A percentile compares a stretch with the other conserved stretches of the same genome.
Evolutionary conservation across 2,113 vertebrate genomes (phyloP).

Genomic region (Neopipo cinnamomea): DNA sequence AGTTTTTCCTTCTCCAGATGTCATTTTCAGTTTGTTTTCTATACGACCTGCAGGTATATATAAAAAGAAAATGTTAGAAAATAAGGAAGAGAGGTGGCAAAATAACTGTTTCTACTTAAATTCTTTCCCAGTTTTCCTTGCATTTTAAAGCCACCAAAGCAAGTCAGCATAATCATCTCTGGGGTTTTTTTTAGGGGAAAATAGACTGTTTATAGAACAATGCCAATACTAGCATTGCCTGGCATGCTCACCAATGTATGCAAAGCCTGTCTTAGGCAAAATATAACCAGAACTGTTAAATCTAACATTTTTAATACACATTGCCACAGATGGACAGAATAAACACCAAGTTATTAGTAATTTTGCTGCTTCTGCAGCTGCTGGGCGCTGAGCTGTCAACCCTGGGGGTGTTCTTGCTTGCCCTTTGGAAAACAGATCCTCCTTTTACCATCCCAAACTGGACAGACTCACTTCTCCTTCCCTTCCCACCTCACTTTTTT

Average conservation of each 20-base stretch:
- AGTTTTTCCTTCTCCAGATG: not conserved
- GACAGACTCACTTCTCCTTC: not conserved
- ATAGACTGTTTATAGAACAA: not conserved
- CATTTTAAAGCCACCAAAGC: not conserved
- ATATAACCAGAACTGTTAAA: not conserved
- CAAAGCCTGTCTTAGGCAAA: not conserved
- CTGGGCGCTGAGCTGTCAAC: not conserved
- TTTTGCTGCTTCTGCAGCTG: not conserved
- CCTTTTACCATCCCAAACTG: not conserved
- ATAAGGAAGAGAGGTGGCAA: not conserved
- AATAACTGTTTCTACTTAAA: not conserved
- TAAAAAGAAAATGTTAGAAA: not conserved
- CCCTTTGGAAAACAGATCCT: not conserved
- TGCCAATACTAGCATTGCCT: not conserved
- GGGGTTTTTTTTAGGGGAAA: not conserved
- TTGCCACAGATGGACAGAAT: not conserved
- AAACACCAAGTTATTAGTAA: not conserved
- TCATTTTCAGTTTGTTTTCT: not conserved
- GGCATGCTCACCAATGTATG: not conserved
- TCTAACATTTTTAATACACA: not conserved
- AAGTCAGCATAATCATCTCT: not conserved
- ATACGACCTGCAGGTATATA: not conserved
- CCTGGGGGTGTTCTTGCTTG: not conserved
- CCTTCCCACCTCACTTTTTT: not conserved
- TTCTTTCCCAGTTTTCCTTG: not conserved